phyloP scores from a whole-genome alignment of 2,113 vertebrate genomes.

The Oostethus manadensis region DNA sequence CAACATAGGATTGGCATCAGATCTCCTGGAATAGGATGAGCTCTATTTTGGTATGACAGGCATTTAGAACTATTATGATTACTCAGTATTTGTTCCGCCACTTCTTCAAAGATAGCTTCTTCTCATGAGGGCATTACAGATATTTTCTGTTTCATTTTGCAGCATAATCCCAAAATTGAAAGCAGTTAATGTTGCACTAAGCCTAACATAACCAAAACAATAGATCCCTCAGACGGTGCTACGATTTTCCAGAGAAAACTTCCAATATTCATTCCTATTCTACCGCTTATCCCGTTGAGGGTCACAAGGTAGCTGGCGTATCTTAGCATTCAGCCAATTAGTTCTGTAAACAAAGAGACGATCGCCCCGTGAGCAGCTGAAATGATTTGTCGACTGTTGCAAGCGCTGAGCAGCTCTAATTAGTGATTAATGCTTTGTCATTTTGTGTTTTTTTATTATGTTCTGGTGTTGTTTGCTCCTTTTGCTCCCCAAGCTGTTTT shows the following conservation, averaged over 20 bases:
- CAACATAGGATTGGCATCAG: constrained; percentile 36
- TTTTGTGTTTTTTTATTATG: constrained; percentile 25
- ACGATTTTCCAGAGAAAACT: too few species aligned
- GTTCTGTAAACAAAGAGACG: not conserved
- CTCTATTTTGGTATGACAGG: constrained; percentile 14
- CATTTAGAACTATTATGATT: too few species aligned
- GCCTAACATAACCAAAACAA: too few species aligned
- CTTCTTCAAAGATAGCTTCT: too few species aligned
- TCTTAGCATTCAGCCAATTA: not conserved
- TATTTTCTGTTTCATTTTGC: too few species aligned
- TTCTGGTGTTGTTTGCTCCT: constrained; percentile 26
- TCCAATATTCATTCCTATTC: too few species aligned
- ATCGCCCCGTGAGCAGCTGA: constrained; percentile 1
- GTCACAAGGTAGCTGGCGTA: not conserved
- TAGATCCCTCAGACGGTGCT: too few species aligned
- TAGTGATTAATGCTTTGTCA: constrained; percentile 29
- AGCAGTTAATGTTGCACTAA: too few species aligned
- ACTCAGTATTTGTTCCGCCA: too few species aligned
- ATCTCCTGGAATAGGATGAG: constrained; percentile 24
- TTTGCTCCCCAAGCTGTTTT: constrained; percentile 38
- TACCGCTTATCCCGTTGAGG: too few species aligned
- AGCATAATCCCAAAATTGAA: too few species aligned
- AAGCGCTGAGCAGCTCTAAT: constrained; percentile 23
- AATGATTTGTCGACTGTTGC: constrained; percentile 2
- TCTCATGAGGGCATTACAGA: too few species aligned